phyloP scores from a whole-genome alignment of 1,140 invertebrate genomes.

The Belonocnema kinseyi region DNA sequence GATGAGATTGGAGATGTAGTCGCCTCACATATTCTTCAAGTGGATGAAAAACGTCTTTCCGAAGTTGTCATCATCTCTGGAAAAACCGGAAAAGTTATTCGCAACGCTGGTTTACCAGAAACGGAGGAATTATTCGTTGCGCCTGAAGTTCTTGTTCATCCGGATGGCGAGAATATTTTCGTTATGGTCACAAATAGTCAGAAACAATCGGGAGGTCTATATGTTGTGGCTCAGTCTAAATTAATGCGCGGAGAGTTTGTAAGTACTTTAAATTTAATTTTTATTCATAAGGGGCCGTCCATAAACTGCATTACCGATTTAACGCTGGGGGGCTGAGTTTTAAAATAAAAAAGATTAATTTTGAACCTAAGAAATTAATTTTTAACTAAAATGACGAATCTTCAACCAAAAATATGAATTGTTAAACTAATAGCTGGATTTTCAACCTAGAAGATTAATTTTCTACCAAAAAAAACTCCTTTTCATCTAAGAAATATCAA shows the following conservation, averaged over 20 bases:
- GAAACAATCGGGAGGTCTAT: conserved; percentile 83
- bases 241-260: conserved; percentile 77
- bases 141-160: conserved; percentile 79
- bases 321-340: too few species aligned
- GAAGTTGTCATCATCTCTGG: conserved; percentile 85
- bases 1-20: conserved; percentile 85
- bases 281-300: background rate
- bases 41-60: conserved; percentile 66
- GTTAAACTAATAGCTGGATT: too few species aligned
- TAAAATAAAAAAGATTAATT: too few species aligned
- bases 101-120: conserved; percentile 80
- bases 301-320: too few species aligned
- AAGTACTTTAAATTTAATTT: conserved; percentile 62
- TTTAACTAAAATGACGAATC: too few species aligned
- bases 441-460: too few species aligned
- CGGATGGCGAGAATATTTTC: conserved; percentile 78
- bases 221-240: conserved; percentile 78
- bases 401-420: too few species aligned
- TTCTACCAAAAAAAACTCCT: too few species aligned
- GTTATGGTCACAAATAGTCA: conserved; percentile 86
- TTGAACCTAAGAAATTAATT: too few species aligned
- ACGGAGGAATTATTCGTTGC: conserved; percentile 84
- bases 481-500: too few species aligned
- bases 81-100: conserved; percentile 80
- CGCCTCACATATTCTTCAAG: conserved; percentile 80